Conservation (phyloP, 2,888 invertebrate species). For the Eristalinus aeneus region DNA sequence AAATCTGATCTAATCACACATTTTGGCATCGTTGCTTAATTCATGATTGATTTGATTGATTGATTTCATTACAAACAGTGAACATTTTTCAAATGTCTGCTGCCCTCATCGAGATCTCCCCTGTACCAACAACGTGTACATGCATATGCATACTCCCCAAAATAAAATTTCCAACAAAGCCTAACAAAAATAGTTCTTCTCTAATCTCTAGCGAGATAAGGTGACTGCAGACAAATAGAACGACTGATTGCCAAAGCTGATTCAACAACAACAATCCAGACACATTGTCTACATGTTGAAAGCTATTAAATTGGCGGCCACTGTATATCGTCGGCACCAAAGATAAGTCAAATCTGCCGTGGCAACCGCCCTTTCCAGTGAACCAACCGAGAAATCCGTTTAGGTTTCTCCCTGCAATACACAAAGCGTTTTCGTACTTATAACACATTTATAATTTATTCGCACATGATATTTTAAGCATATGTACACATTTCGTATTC, state of each 20-base stretch:
- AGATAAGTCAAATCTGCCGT: neutral
- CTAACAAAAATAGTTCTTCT: neutral
- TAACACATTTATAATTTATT: slow-evolving; percentile 24
- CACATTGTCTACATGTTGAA: neutral
- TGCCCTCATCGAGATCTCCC: too few species aligned
- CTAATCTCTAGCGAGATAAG: neutral
- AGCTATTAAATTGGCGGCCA: neutral
- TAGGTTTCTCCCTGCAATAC: neutral
- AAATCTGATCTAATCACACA: too few species aligned
- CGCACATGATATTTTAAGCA: slow-evolving; percentile 5
- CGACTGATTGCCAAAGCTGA: neutral
- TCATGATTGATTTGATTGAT: too few species aligned
- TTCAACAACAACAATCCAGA: neutral
- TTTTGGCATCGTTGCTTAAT: too few species aligned
- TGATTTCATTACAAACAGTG: too few species aligned
- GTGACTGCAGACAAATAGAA: neutral
- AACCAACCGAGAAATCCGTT: neutral
- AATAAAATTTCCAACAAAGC: neutral
- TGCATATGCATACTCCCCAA: neutral
- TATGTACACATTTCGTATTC: neutral
- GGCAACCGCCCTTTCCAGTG: neutral
- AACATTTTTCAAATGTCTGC: too few species aligned
- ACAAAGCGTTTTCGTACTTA: neutral
- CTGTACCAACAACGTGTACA: neutral
- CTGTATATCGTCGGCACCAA: neutral